These are phyloP conservation scores for Burhinus bistriatus DNA, from an alignment of 2,113 vertebrate genomes.

Conservation along the genomic window DNA sequence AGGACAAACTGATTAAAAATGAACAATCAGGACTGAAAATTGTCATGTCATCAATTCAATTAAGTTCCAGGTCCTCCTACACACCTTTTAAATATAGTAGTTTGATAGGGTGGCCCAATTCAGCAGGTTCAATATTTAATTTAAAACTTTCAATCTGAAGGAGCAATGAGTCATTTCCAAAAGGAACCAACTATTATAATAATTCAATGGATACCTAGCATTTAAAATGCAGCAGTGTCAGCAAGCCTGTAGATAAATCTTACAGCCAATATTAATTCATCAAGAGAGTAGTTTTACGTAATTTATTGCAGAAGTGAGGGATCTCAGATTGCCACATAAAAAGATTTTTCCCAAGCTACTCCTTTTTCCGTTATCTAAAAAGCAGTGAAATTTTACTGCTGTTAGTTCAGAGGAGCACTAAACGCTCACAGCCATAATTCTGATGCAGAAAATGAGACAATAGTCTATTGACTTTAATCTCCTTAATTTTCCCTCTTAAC, in stretches of 20 bases:
- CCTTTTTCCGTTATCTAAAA: background rate
- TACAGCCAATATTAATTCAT: conserved; percentile 28
- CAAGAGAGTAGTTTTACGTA: background rate
- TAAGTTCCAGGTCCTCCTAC: background rate
- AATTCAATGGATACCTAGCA: conserved; percentile 22
- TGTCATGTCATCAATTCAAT: background rate
- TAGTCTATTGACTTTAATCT: background rate
- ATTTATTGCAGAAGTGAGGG: background rate
- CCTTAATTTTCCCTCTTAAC: background rate
- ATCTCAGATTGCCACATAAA: background rate
- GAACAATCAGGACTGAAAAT: background rate
- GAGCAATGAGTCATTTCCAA: conserved; percentile 33
- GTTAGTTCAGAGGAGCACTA: background rate
- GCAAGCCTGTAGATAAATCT: conserved; percentile 8
- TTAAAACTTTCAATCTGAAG: conserved; percentile 40
- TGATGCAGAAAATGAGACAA: background rate
- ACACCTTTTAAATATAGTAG: background rate
- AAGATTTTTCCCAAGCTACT: background rate
- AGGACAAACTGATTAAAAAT: background rate
- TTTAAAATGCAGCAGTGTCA: conserved; percentile 20
- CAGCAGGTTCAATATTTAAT: conserved; percentile 53
- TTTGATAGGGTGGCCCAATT: background rate
- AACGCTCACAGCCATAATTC: background rate
- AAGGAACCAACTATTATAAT: conserved; percentile 29
- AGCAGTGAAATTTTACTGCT: background rate